Evolutionary conservation across 2,113 vertebrate species (phyloP).

Genomic region (Saccopteryx bilineata): DNA sequence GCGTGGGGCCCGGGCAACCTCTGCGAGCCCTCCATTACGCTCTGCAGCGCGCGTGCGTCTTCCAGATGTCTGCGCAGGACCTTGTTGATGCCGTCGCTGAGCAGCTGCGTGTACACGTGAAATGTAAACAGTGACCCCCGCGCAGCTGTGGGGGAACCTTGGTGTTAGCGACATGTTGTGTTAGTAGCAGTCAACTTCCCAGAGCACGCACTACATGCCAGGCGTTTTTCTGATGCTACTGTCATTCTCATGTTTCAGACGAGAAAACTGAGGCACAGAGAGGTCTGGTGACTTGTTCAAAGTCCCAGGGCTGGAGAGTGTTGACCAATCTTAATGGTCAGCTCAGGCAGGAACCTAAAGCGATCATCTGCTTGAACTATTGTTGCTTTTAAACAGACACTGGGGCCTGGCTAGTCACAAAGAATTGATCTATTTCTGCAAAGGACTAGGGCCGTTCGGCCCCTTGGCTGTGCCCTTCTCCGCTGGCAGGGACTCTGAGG

Average conservation of each 20-base stretch:
- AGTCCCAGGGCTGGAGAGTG: background rate
- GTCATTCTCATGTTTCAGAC: background rate
- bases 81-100: accelerated
- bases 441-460: background rate
- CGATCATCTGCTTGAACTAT: background rate
- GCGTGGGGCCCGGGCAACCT: background rate
- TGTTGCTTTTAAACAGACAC: background rate
- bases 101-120: background rate
- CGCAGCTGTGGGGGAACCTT: accelerated
- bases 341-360: background rate
- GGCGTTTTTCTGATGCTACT: background rate
- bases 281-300: background rate
- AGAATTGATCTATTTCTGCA: accelerated
- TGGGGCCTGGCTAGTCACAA: accelerated
- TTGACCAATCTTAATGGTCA: background rate
- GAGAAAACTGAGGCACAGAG: background rate
- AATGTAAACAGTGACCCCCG: accelerated
- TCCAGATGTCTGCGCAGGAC: no score
- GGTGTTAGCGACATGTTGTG: accelerated
- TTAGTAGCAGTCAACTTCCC: accelerated
- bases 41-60: accelerated
- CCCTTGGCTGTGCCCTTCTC: background rate
- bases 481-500: background rate
- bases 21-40: background rate
- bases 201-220: accelerated